Evolutionary conservation across 2,113 vertebrate genomes (phyloP).

Genomic region (Malurus melanocephalus): DNA sequence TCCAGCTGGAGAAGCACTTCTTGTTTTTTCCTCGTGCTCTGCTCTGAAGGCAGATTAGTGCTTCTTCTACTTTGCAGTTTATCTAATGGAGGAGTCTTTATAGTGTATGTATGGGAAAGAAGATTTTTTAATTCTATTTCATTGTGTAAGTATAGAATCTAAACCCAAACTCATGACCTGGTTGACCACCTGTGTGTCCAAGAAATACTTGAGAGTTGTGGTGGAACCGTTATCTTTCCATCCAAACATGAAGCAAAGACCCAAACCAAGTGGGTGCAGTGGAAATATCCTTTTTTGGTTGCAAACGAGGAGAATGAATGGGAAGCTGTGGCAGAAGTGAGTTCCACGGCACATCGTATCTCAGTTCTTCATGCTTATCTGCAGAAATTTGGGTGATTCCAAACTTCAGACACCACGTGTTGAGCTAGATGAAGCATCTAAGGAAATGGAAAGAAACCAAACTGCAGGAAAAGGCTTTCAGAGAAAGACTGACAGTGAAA

Average conservation of each 20-base stretch:
- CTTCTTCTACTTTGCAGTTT: constrained; percentile 50
- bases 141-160: background rate
- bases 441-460: background rate
- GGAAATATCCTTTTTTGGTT: background rate
- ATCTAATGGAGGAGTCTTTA: constrained; percentile 80
- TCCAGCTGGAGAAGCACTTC: no score
- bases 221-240: background rate
- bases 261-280: background rate
- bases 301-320: background rate
- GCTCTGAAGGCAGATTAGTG: no score
- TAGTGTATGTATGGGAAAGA: constrained; percentile 78
- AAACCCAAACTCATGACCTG: background rate
- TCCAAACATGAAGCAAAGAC: background rate
- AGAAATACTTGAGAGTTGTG: background rate
- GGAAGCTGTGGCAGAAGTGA: background rate
- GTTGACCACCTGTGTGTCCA: background rate
- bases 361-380: background rate
- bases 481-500: background rate
- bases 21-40: no score
- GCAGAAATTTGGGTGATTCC: background rate
- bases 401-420: background rate
- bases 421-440: background rate
- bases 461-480: background rate
- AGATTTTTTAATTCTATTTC: background rate
- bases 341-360: background rate